These are phyloP conservation scores for Trachymyrmex septentrionalis DNA, from an alignment of 1,140 invertebrate genomes.

Conservation along the genomic window DNA sequence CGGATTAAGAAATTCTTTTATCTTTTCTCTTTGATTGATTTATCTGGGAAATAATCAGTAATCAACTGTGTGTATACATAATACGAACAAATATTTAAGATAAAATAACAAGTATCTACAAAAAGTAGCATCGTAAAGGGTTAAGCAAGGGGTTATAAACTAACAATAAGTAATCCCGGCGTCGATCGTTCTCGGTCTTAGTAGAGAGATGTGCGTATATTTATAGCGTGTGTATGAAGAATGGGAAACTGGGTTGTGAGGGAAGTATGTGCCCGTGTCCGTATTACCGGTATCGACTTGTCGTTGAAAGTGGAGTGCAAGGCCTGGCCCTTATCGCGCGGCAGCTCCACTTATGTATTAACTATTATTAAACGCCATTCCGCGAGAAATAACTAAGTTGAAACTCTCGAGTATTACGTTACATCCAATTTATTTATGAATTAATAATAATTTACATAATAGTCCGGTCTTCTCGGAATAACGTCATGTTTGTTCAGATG, in stretches of 20 bases:
- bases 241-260: constrained; percentile 66
- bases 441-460: constrained; percentile 16
- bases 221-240: constrained; percentile 46
- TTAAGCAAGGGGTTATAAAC: constrained; percentile 21
- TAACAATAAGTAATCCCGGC: constrained; percentile 18
- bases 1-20: neutral
- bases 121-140: neutral
- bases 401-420: neutral
- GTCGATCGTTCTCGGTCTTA: constrained; percentile 50
- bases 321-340: constrained; percentile 59
- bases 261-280: constrained; percentile 32
- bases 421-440: constrained; percentile 42
- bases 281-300: constrained; percentile 66
- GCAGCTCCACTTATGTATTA: constrained; percentile 50
- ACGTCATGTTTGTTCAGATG: neutral
- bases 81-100: neutral
- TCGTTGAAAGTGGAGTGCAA: constrained; percentile 50
- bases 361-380: constrained; percentile 54
- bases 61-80: neutral
- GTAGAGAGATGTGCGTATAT: constrained; percentile 43
- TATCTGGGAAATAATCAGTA: neutral
- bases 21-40: neutral
- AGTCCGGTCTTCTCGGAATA: neutral
- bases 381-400: constrained; percentile 32
- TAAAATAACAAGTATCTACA: neutral